Percentiles rank a stretch among this genome's conserved stretches.
Evolutionary conservation across 92 coral and sea anemone genomes (phyloP).

Genomic region (Umimayanthus chanpuru): DNA sequence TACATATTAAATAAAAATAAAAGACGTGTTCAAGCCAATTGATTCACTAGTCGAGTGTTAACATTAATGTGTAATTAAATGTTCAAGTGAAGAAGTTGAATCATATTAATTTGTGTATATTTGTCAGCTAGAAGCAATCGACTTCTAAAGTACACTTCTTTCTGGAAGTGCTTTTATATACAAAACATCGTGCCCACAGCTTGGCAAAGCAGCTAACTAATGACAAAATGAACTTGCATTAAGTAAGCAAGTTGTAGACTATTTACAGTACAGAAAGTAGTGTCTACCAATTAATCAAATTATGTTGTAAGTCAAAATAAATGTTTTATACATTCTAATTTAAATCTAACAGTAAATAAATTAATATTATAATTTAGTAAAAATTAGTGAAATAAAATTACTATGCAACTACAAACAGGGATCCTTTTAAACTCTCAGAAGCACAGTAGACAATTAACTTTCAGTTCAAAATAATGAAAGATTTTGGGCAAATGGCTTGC

Average conservation of each 20-base stretch:
- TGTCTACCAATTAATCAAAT: not conserved
- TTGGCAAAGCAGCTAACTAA: not conserved
- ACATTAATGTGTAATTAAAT: no score
- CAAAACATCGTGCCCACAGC: not conserved
- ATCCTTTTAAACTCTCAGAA: not conserved
- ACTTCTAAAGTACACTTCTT: not conserved
- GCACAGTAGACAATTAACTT: not conserved
- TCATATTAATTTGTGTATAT: not conserved
- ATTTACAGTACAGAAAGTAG: slow-evolving; percentile 12
- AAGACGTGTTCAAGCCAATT: not conserved
- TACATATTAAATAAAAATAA: not conserved
- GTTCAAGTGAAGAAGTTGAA: not conserved
- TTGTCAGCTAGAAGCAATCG: not conserved
- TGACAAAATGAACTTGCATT: not conserved
- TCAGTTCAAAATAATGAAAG: not conserved
- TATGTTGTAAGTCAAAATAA: not conserved
- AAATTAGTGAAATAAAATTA: not conserved
- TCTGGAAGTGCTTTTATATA: slow-evolving; percentile 1
- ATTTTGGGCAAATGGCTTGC: not conserved
- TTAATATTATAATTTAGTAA: slow-evolving; percentile 17
- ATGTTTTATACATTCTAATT: not conserved
- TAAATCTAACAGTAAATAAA: not conserved
- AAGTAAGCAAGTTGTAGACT: not conserved
- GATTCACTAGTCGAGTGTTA: not conserved
- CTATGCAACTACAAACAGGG: not conserved